Percentiles rank a stretch among this genome's conserved stretches.
Conservation (phyloP, 2,888 invertebrate species). For the Meloe dianella region DNA sequence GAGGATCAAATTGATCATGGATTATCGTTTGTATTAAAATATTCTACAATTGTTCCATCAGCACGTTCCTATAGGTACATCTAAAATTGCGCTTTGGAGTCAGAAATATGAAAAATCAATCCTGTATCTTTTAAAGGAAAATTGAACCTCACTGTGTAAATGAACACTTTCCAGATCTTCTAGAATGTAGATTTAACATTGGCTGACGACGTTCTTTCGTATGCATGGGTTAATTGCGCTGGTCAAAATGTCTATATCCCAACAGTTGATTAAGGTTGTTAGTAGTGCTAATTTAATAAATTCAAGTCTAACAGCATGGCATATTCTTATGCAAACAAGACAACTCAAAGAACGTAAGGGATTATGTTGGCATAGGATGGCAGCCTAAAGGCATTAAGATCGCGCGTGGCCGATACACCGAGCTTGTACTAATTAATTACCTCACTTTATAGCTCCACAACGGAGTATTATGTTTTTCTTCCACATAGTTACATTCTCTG, state of each 20-base stretch:
- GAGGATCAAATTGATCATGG: no score
- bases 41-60: no score
- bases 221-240: slow-evolving; percentile 17
- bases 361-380: slow-evolving; percentile 22
- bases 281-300: slow-evolving; percentile 14
- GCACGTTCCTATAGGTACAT: no score
- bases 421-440: slow-evolving; percentile 39
- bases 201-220: background rate
- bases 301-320: slow-evolving; percentile 15
- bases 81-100: no score
- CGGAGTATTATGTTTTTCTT: slow-evolving; percentile 25
- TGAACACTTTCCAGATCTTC: background rate
- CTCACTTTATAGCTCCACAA: slow-evolving; percentile 21
- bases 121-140: no score
- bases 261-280: background rate
- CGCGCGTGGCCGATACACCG: slow-evolving; percentile 42
- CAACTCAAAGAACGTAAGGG: slow-evolving; percentile 21
- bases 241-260: slow-evolving; percentile 19
- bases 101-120: no score
- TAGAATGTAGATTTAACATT: background rate
- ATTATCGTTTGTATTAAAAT: no score
- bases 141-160: background rate
- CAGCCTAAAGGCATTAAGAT: slow-evolving; percentile 47
- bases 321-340: slow-evolving; percentile 26
- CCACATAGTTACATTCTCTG: background rate